Evolutionary conservation across 2,797 vertebrate genomes (phyloP).

Genomic region (Alfaro cultratus): DNA sequence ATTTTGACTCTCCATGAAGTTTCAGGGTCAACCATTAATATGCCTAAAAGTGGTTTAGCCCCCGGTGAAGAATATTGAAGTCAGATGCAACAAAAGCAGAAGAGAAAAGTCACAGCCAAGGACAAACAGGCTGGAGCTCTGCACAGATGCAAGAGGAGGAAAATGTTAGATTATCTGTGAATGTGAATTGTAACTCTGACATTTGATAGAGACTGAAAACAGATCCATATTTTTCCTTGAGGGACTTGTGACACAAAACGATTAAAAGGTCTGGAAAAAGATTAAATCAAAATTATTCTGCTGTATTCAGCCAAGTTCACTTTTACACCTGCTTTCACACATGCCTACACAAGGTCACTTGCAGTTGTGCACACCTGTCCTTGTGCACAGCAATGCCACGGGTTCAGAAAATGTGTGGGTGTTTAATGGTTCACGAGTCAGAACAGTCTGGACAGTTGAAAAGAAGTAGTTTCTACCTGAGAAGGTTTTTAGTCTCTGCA

Average conservation of each 20-base stretch:
- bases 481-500: not conserved
- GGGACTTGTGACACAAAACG: constrained; percentile 32
- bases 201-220: constrained; percentile 52
- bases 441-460: not conserved
- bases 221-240: constrained; percentile 55
- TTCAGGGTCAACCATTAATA: constrained; percentile 73
- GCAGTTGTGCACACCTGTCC: not conserved
- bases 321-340: not conserved
- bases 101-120: constrained; percentile 71
- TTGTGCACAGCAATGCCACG: not conserved
- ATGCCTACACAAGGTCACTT: constrained; percentile 4
- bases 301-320: constrained; percentile 10
- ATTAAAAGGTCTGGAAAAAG: constrained; percentile 41
- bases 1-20: constrained; percentile 56
- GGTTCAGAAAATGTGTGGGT: not conserved
- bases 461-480: not conserved
- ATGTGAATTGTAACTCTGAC: constrained; percentile 48
- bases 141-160: constrained; percentile 55
- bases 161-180: constrained; percentile 73
- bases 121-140: constrained; percentile 65
- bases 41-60: constrained; percentile 67
- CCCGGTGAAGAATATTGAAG: constrained; percentile 68
- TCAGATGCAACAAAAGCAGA: constrained; percentile 61
- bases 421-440: not conserved
- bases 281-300: constrained; percentile 49